Evolutionary conservation across 2,888 invertebrate species (phyloP), one percentile per base, ranked within the genome.

Genomic region (Sphaerophoria taeniata): DNA sequence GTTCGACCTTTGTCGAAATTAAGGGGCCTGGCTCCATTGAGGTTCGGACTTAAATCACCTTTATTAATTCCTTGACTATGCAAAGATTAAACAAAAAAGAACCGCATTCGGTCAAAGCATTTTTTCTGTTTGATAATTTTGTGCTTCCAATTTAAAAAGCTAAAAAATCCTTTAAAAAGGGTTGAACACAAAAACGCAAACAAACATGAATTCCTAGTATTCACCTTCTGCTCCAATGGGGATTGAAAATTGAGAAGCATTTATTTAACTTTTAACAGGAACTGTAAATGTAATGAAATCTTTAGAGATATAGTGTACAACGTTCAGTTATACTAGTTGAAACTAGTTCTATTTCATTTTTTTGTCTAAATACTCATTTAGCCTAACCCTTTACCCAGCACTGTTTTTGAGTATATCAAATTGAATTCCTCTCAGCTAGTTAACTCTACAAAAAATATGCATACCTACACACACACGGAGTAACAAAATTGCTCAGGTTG

Each of bases 361-460:
- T 7, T 9, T 6, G 39, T 7, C 6, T 39, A 7, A 39, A 9
- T 61, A 12, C 49, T 24, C 14, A 34, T 39, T 16, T 58, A 16
- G 16, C 51, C 43, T 47, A 33, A 31, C 16, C 16, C 31, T 63
- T 51, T 65, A 65, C 49, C 53, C 63, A 16, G 58, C 63, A 36
- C 36, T 24, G 24, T 70, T 71, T 78, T 60, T 78, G 43, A 71
- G 56, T 51, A 67, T 49, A 71, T 49, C 47, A 67, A 79, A 84
- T 84, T 84, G 83, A 84, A 75, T 84, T 83, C 65, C 33, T 24
- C 47, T 74, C 39, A 67, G 7, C 43, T 24, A 55, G 49, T 58
- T 45, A 67, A 16, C 67, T 67, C 0, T 4, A 31, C 43, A 4
- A 49, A 33, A 9, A 7, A 43, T 11, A 6, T 39, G 9, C 6